These are phyloP conservation scores for Muricea muricata DNA, from an alignment of 92 coral and sea anemone species.

Conservation along the genomic window DNA sequence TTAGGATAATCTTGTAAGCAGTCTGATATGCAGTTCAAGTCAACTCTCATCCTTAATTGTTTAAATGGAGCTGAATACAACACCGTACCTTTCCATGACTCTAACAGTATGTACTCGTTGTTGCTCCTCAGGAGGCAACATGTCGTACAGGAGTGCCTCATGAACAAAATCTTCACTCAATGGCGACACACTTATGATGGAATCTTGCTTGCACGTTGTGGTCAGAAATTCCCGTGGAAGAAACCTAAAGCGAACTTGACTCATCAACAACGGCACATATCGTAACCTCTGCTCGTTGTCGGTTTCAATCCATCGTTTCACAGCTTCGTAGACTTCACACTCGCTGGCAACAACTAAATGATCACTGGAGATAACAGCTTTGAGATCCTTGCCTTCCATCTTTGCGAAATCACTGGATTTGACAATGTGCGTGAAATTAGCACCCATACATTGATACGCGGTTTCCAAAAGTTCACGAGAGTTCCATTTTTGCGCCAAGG, in stretches of 20 bases:
- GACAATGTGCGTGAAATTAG: slow-evolving; percentile 66
- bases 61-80: no score
- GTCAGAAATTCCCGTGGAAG: slow-evolving; percentile 74
- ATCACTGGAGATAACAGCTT: slow-evolving; percentile 65
- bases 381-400: slow-evolving; percentile 65
- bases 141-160: slow-evolving; percentile 77
- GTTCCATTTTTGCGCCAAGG: slow-evolving; percentile 62
- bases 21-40: no score
- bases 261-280: slow-evolving; percentile 6
- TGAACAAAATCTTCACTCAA: slow-evolving; percentile 68
- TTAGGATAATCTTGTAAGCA: no score
- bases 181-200: slow-evolving; percentile 73
- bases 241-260: slow-evolving; percentile 79
- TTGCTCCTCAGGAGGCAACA: slow-evolving; percentile 68
- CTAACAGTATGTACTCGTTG: slow-evolving; percentile 61
- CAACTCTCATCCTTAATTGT: no score
- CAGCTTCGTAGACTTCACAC: slow-evolving; percentile 68
- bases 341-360: slow-evolving; percentile 68
- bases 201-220: slow-evolving; percentile 72
- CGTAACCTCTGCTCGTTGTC: background rate
- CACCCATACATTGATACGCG: slow-evolving; percentile 68
- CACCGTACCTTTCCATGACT: slow-evolving; percentile 82
- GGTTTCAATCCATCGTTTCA: slow-evolving; percentile 23
- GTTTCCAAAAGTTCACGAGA: slow-evolving; percentile 68
- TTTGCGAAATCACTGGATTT: slow-evolving; percentile 62